These are phyloP conservation scores for Plecturocebus donacophilus DNA, from an alignment of 2,113 vertebrate genomes.

Conservation along the genomic window DNA sequence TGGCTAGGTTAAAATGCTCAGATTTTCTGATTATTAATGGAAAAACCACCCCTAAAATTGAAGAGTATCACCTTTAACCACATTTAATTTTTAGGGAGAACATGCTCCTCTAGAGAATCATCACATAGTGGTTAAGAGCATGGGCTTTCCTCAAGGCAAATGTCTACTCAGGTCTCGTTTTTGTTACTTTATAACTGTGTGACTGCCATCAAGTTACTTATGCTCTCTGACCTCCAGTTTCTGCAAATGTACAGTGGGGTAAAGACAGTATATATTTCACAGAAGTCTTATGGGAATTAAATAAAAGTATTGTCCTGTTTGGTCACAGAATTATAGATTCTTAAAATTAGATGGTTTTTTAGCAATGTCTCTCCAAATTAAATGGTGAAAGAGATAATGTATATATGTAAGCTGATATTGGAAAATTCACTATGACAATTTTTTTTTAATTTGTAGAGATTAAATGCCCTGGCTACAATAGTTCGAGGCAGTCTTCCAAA, in stretches of 20 bases:
- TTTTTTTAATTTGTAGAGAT: conserved; percentile 82
- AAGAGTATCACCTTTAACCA: background rate
- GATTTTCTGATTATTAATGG: background rate
- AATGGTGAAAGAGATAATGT: background rate
- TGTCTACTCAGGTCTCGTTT: background rate
- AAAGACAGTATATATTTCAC: background rate
- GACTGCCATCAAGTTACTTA: background rate
- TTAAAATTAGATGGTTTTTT: conserved; percentile 21
- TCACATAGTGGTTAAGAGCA: background rate
- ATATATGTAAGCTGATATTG: background rate
- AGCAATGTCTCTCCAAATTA: background rate
- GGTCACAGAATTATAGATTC: conserved; percentile 42
- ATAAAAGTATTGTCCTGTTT: background rate
- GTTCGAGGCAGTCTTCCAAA: conserved; percentile 87
- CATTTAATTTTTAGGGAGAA: background rate
- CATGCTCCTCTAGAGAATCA: background rate
- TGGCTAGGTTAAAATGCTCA: background rate
- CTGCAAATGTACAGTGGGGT: background rate
- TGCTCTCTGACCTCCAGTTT: background rate
- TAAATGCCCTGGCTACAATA: conserved; percentile 88
- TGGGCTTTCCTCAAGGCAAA: background rate
- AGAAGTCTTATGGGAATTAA: background rate
- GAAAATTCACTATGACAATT: background rate
- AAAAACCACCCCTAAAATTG: background rate
- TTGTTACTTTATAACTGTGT: background rate